Conservation (phyloP, 2,888 invertebrate species). For the Drosophila quinaria region DNA sequence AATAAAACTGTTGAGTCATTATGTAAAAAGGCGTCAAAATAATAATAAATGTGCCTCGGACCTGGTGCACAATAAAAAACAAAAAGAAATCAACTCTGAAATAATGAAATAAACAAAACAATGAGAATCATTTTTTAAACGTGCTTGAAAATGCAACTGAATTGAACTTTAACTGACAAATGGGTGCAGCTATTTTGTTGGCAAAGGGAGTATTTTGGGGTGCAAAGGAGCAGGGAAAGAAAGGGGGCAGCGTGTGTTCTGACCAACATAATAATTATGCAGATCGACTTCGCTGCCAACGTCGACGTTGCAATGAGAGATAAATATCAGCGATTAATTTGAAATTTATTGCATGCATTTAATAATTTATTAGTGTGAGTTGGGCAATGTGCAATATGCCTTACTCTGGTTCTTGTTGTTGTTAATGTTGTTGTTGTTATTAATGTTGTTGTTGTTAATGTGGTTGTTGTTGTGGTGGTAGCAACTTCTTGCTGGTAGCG, state of each 20-base stretch:
- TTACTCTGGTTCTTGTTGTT: conserved; percentile 38
- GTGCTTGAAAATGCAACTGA: background rate
- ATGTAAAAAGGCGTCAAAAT: conserved; percentile 29
- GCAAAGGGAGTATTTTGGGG: background rate
- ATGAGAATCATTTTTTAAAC: conserved; percentile 5
- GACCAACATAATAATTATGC: conserved; percentile 67
- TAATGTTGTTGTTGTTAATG: conserved; percentile 20
- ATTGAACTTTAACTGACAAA: background rate
- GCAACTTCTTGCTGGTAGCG: conserved; percentile 45
- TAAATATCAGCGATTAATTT: conserved; percentile 84
- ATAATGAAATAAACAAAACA: background rate
- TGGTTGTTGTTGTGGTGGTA: conserved; percentile 21
- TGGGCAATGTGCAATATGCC: conserved; percentile 26
- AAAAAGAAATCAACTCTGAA: too few species aligned
- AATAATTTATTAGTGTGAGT: conserved; percentile 82
- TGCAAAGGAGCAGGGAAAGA: background rate
- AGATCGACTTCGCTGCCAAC: conserved; percentile 19
- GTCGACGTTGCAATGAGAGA: conserved; percentile 71
- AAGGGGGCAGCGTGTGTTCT: conserved; percentile 10
- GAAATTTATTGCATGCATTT: conserved; percentile 83
- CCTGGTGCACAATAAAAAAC: conserved; percentile 37
- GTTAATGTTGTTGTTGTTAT: conserved; percentile 5
- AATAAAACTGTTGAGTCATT: conserved; percentile 32
- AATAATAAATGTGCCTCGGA: conserved; percentile 11
- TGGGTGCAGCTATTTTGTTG: background rate